Evolutionary conservation across 2,888 invertebrate species (phyloP).

Genomic region (Drosophila birchii): DNA sequence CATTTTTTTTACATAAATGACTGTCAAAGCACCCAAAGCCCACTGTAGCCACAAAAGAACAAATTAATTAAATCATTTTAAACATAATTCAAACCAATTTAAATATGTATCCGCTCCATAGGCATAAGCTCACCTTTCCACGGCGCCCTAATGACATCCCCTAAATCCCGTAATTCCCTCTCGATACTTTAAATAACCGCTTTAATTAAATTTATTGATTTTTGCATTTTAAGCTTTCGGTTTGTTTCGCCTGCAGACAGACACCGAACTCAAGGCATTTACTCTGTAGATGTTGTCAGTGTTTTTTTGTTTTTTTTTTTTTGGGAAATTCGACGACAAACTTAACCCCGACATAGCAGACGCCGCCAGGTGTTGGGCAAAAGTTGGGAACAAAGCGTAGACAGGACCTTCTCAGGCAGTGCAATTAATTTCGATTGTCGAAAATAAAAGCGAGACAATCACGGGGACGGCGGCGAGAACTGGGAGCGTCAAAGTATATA

Average conservation of each 20-base stretch:
- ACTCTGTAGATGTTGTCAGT: neutral
- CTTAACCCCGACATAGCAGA: constrained; percentile 24
- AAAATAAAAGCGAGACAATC: constrained; percentile 50
- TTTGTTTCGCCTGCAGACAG: constrained; percentile 21
- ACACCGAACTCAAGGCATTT: constrained; percentile 2
- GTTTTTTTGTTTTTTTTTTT: constrained; percentile 12
- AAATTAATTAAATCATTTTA: constrained; percentile 28
- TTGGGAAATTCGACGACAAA: constrained; percentile 19
- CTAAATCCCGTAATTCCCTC: constrained; percentile 21
- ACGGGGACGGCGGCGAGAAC: constrained; percentile 17
- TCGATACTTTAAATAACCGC: constrained; percentile 38
- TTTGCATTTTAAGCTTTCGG: constrained; percentile 41
- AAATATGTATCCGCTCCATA: constrained; percentile 22
- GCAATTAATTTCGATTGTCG: constrained; percentile 64
- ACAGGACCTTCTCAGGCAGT: constrained; percentile 42
- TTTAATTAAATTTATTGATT: constrained; percentile 51
- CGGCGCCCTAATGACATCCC: constrained; percentile 11
- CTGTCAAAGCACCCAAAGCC: neutral
- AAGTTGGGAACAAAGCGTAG: constrained; percentile 42
- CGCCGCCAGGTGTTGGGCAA: constrained; percentile 42
- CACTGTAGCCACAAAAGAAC: constrained; percentile 7
- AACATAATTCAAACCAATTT: constrained; percentile 26
- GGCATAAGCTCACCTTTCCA: neutral
- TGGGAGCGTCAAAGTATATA: constrained; percentile 18
- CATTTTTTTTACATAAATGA: neutral